phyloP scores from a whole-genome alignment of 2,113 vertebrate species.

The Sebastes fasciatus region DNA sequence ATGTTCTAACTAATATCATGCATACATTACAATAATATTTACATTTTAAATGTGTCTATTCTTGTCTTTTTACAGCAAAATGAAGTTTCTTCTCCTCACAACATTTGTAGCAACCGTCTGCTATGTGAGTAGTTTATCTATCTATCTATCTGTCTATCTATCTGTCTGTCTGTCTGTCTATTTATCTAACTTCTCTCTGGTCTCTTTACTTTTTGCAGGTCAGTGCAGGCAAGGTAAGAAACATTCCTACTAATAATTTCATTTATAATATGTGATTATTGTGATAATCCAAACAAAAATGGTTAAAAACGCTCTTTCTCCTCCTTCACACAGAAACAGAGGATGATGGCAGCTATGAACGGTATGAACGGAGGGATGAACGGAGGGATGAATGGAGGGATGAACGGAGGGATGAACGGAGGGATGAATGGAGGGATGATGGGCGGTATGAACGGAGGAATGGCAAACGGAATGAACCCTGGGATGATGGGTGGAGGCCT shows the following conservation, averaged over 20 bases:
- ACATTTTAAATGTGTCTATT: background rate
- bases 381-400: background rate
- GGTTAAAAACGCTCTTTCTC: background rate
- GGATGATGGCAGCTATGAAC: conserved; percentile 66
- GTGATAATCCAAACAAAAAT: background rate
- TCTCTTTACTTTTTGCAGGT: conserved; percentile 64
- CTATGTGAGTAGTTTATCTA: conserved; percentile 62
- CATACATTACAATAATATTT: background rate
- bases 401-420: conserved; percentile 51
- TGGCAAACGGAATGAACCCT: conserved; percentile 50
- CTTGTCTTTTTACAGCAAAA: conserved; percentile 31
- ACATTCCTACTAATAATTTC: background rate
- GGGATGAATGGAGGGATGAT: conserved; percentile 59
- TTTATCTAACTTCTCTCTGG: conserved; percentile 15
- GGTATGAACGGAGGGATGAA: conserved; percentile 36
- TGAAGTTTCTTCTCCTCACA: conserved; percentile 71
- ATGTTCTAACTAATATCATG: background rate
- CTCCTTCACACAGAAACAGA: conserved; percentile 57
- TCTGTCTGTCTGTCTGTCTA: conserved; percentile 26
- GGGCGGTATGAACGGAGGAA: conserved; percentile 27
- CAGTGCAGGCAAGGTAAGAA: conserved; percentile 75
- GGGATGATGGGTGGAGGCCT: conserved; percentile 62
- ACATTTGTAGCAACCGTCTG: conserved; percentile 50
- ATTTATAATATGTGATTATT: background rate
- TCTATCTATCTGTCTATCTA: conserved; percentile 15